These are phyloP conservation scores for Distichodus sexfasciatus DNA, from an alignment of 2,797 vertebrate genomes.

Conservation along the genomic window DNA sequence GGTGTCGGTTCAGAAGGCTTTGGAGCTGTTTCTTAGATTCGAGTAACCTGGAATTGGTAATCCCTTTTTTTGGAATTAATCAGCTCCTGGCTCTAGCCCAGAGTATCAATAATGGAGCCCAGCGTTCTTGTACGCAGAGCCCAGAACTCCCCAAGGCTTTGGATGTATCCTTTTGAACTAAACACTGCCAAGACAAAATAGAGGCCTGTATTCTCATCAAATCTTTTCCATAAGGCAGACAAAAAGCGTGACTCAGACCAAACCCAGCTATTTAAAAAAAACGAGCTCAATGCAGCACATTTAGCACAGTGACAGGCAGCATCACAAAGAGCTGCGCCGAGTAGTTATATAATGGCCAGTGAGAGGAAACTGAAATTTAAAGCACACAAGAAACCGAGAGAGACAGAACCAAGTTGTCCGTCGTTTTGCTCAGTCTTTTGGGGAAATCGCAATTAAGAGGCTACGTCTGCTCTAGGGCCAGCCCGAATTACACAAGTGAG, in stretches of 20 bases:
- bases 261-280: background rate
- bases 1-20: too few relatives aligned
- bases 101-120: background rate
- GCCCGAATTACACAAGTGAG: background rate
- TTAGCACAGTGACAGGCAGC: background rate
- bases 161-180: background rate
- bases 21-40: too few relatives aligned
- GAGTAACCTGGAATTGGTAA: too few relatives aligned
- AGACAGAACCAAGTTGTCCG: background rate
- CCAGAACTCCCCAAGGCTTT: background rate
- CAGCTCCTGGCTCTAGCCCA: too few relatives aligned
- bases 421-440: background rate
- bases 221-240: background rate
- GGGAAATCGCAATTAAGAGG: background rate
- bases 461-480: background rate
- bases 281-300: background rate
- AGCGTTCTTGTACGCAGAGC: background rate
- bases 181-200: too few relatives aligned
- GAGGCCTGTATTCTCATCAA: too few relatives aligned
- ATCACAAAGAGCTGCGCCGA: background rate
- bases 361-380: background rate
- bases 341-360: slow-evolving; percentile 7
- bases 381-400: background rate
- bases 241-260: background rate
- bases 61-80: too few relatives aligned